Conservation (phyloP, 1,140 invertebrate species). For the Galleria mellonella region DNA sequence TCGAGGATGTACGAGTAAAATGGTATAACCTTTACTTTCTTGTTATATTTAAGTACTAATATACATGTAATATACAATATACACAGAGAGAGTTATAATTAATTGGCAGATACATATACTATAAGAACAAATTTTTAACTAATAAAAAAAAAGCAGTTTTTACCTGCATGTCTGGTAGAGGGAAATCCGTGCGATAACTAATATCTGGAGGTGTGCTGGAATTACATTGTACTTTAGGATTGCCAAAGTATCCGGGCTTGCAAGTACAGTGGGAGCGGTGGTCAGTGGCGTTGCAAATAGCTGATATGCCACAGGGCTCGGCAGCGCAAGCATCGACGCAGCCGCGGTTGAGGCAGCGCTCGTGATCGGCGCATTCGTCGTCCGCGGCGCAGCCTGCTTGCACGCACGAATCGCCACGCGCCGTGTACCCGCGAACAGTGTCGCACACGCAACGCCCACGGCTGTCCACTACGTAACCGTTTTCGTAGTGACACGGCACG, state of each 20-base stretch:
- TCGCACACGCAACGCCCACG: slow-evolving; percentile 88
- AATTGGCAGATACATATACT: too few species aligned
- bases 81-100: too few species aligned
- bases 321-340: slow-evolving; percentile 86
- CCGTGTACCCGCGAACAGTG: slow-evolving; percentile 82
- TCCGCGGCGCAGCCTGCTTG: slow-evolving; percentile 84
- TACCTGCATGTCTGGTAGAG: slow-evolving; percentile 88
- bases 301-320: slow-evolving; percentile 82
- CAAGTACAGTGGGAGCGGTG: slow-evolving; percentile 88
- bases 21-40: too few species aligned
- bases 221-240: slow-evolving; percentile 81
- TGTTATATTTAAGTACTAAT: too few species aligned
- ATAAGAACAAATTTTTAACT: too few species aligned
- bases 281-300: slow-evolving; percentile 85
- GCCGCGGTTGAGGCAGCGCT: slow-evolving; percentile 81
- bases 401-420: slow-evolving; percentile 86
- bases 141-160: too few species aligned
- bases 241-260: slow-evolving; percentile 80
- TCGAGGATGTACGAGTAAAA: too few species aligned
- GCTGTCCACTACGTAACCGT: slow-evolving; percentile 84
- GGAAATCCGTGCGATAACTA: slow-evolving; percentile 85
- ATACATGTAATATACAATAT: too few species aligned
- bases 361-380: slow-evolving; percentile 85
- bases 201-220: slow-evolving; percentile 45
- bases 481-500: slow-evolving; percentile 80